Conservation (phyloP, 2,888 invertebrate species). For the Phaedon cochleariae region DNA sequence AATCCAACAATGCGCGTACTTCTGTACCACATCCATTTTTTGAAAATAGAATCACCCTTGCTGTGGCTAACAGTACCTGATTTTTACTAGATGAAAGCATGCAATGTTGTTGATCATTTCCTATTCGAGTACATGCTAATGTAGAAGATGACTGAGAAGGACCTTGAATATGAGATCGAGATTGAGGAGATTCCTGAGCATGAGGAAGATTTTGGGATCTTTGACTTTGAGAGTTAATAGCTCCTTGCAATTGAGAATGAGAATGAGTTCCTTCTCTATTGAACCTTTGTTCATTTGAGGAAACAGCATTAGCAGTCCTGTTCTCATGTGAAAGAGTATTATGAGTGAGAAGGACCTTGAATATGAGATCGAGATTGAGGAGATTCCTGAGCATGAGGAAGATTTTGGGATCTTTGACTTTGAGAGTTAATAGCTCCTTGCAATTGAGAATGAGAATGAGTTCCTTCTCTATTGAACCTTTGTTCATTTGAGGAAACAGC, state of each 20-base stretch:
- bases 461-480: not conserved
- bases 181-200: no score
- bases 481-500: not conserved
- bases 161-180: no score
- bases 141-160: no score
- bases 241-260: not conserved
- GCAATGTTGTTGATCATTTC: no score
- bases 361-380: not conserved
- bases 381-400: no score
- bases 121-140: no score
- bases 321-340: no score
- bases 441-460: not conserved
- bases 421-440: not conserved
- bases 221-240: not conserved
- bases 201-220: not conserved
- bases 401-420: not conserved
- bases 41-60: slow-evolving; percentile 1
- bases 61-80: slow-evolving; percentile 7
- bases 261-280: not conserved
- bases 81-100: no score
- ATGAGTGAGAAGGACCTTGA: no score
- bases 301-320: no score
- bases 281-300: not conserved
- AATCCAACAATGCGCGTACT: slow-evolving; percentile 6
- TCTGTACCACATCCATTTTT: not conserved